phyloP scores from a whole-genome alignment of 2,797 vertebrate species.

The Balearica regulorum region DNA sequence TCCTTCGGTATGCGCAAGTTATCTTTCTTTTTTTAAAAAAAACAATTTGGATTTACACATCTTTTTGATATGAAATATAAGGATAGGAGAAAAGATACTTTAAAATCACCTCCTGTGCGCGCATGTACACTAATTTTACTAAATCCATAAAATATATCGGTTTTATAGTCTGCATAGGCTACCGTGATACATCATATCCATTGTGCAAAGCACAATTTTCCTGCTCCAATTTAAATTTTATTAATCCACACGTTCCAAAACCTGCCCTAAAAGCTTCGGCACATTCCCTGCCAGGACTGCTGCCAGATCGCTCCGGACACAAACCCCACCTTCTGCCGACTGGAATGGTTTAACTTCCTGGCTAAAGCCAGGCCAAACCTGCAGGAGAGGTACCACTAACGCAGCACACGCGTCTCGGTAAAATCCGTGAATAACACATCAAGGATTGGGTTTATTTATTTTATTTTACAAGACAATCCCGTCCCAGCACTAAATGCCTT shows the following conservation, averaged over 20 bases:
- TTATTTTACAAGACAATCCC: neutral
- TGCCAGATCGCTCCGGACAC: neutral
- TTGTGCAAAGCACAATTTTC: neutral
- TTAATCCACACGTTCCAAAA: neutral
- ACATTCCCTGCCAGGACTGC: neutral
- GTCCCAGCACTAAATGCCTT: neutral
- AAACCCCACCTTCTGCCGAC: neutral
- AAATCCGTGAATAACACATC: neutral
- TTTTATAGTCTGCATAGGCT: neutral
- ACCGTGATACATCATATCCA: accelerated
- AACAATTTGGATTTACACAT: neutral
- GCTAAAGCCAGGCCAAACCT: neutral
- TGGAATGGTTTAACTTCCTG: neutral
- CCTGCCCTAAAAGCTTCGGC: neutral
- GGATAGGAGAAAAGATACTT: neutral
- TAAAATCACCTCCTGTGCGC: neutral
- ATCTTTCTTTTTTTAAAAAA: neutral
- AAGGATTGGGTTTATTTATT: neutral
- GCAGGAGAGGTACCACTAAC: neutral
- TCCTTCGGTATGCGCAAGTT: neutral
- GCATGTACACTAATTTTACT: neutral
- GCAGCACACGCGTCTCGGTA: neutral
- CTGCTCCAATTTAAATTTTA: neutral
- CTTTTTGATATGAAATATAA: neutral
- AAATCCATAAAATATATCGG: neutral